phyloP scores from a whole-genome alignment of 2,797 vertebrate genomes.

The Gastrophryne carolinensis region DNA sequence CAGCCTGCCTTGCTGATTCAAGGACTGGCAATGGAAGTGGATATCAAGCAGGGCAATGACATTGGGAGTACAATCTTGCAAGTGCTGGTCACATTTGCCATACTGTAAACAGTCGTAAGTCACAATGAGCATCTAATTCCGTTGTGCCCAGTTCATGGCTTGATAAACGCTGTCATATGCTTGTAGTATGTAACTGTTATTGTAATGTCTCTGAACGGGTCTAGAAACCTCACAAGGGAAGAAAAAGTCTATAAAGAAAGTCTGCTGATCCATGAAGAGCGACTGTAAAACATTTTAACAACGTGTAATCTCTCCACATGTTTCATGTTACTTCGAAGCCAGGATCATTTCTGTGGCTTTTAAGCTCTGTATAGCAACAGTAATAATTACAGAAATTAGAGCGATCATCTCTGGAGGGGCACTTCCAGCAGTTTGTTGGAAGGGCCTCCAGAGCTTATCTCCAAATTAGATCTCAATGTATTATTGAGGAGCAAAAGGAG shows the following conservation, averaged over 20 bases:
- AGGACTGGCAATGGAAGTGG: background rate
- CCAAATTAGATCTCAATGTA: background rate
- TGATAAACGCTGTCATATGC: background rate
- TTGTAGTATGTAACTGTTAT: background rate
- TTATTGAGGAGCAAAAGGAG: background rate
- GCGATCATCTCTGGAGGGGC: background rate
- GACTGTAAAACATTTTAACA: slow-evolving; percentile 41
- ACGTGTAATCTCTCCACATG: slow-evolving; percentile 43
- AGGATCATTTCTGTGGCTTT: slow-evolving; percentile 9
- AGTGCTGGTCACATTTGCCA: background rate
- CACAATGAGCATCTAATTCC: background rate
- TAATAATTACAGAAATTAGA: slow-evolving; percentile 34
- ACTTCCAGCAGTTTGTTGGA: background rate
- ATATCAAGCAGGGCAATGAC: background rate
- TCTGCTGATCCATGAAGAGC: slow-evolving; percentile 1
- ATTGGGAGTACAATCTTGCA: background rate
- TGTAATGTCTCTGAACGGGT: background rate
- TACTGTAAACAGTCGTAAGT: background rate
- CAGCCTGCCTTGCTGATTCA: background rate
- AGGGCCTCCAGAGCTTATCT: background rate
- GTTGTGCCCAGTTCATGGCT: background rate
- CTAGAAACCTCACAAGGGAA: background rate
- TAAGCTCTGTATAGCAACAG: background rate
- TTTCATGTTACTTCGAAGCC: slow-evolving; percentile 27
- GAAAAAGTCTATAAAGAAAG: background rate